phyloP scores from a whole-genome alignment of 2,113 vertebrate genomes.

The Channa maculata region DNA sequence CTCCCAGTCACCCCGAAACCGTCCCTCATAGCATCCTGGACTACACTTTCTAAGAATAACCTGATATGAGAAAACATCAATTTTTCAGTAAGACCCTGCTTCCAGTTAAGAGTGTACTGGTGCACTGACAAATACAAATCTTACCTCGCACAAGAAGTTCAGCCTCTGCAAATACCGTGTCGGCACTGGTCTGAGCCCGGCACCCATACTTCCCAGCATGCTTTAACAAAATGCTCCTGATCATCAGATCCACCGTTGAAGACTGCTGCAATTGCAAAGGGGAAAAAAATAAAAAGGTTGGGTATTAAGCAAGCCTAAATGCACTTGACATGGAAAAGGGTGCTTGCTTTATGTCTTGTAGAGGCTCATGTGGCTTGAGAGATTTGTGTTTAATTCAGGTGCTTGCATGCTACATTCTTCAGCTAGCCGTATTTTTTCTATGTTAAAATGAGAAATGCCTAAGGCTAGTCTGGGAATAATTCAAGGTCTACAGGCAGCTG shows the following conservation, averaged over 20 bases:
- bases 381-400: slow-evolving; percentile 71
- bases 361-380: slow-evolving; percentile 68
- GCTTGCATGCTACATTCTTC: slow-evolving; percentile 59
- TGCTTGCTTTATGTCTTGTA: slow-evolving; percentile 63
- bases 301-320: slow-evolving; percentile 43
- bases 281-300: slow-evolving; percentile 26
- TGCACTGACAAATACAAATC: slow-evolving; percentile 38
- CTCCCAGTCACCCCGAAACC: background rate
- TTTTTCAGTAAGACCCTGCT: too few relatives aligned
- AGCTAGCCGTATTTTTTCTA: slow-evolving; percentile 56
- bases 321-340: slow-evolving; percentile 46
- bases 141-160: slow-evolving; percentile 96
- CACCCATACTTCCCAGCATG: slow-evolving; percentile 96
- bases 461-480: slow-evolving; percentile 74
- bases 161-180: slow-evolving; percentile 90
- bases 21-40: background rate
- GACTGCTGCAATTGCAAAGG: slow-evolving; percentile 87
- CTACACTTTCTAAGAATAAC: background rate
- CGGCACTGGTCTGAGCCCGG: slow-evolving; percentile 93
- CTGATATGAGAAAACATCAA: slow-evolving; percentile 2
- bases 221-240: slow-evolving; percentile 95
- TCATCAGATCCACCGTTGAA: slow-evolving; percentile 97
- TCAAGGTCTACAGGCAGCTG: slow-evolving; percentile 79
- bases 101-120: too few relatives aligned
- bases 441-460: slow-evolving; percentile 77